A percentile compares a stretch with the other conserved stretches of the same genome.
Conservation (phyloP, 2,888 invertebrate species). For the Rosalia funebris region DNA sequence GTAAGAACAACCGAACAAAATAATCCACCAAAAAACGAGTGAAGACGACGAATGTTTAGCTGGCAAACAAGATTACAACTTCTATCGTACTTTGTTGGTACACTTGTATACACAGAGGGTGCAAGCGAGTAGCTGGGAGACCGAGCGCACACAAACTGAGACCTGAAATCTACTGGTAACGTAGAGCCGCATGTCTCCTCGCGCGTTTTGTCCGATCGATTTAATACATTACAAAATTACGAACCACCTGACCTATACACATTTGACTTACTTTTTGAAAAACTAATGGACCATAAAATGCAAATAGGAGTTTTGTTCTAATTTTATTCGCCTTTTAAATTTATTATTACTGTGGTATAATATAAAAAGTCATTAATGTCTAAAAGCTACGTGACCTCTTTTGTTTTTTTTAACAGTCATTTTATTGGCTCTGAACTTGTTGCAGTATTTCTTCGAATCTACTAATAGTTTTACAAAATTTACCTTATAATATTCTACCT, state of each 20-base stretch:
- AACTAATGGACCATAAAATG: too few relatives aligned
- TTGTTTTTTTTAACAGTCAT: too few relatives aligned
- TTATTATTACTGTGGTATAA: too few relatives aligned
- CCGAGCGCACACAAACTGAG: conserved; percentile 57
- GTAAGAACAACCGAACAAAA: conserved; percentile 15
- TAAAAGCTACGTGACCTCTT: too few relatives aligned
- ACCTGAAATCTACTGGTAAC: conserved; percentile 40
- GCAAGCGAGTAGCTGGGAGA: conserved; percentile 52
- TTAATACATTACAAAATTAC: conserved; percentile 52
- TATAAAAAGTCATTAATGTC: too few relatives aligned
- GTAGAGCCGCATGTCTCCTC: conserved; percentile 44
- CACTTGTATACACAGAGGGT: conserved; percentile 41
- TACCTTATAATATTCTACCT: too few relatives aligned
- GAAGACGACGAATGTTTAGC: too few relatives aligned
- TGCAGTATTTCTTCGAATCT: too few relatives aligned
- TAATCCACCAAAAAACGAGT: conserved; percentile 22
- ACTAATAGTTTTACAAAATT: too few relatives aligned
- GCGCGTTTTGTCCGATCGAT: conserved; percentile 53
- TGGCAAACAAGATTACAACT: conserved; percentile 26
- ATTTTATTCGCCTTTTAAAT: too few relatives aligned
- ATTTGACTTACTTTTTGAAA: conserved; percentile 2
- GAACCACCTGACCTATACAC: conserved; percentile 42
- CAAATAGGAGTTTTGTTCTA: too few relatives aligned
- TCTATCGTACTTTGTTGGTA: conserved; percentile 25
- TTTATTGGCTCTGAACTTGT: too few relatives aligned